phyloP scores from a whole-genome alignment of 2,113 vertebrate species.

The Dicaeum eximium region DNA sequence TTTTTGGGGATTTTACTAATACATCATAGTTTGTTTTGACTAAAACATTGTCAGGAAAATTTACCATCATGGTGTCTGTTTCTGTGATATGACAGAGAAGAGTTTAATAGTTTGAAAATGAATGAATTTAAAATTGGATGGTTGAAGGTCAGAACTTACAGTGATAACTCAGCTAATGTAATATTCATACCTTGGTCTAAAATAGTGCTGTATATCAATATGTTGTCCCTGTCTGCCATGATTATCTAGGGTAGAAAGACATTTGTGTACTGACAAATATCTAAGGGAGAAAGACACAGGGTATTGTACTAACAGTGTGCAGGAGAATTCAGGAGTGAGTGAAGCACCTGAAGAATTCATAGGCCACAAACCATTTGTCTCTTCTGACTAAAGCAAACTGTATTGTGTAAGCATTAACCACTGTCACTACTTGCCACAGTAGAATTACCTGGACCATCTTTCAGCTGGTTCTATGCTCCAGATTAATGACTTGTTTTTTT shows the following conservation, averaged over 20 bases:
- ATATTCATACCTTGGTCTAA: slow-evolving; percentile 70
- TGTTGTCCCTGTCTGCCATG: slow-evolving; percentile 67
- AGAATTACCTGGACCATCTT: background rate
- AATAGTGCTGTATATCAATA: slow-evolving; percentile 69
- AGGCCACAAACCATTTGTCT: slow-evolving; percentile 31
- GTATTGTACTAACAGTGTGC: slow-evolving; percentile 23
- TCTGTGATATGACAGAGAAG: slow-evolving; percentile 51
- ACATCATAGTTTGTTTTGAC: slow-evolving; percentile 51
- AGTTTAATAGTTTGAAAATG: slow-evolving; percentile 66
- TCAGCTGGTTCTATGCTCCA: background rate
- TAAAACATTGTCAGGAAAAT: slow-evolving; percentile 60
- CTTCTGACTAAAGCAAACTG: slow-evolving; percentile 44
- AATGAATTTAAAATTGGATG: slow-evolving; percentile 67
- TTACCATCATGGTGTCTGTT: slow-evolving; percentile 41
- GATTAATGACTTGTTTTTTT: background rate
- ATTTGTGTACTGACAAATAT: slow-evolving; percentile 68
- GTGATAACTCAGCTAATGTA: slow-evolving; percentile 76
- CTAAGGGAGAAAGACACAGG: background rate
- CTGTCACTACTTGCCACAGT: slow-evolving; percentile 3
- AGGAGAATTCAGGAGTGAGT: background rate
- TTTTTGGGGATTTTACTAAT: slow-evolving; percentile 30
- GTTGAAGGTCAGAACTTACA: slow-evolving; percentile 71
- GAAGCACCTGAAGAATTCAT: slow-evolving; percentile 7
- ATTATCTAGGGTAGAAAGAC: slow-evolving; percentile 60
- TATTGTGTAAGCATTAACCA: slow-evolving; percentile 49